Conservation (phyloP, 1,140 invertebrate genomes). For the Leptopilina clavipes region DNA sequence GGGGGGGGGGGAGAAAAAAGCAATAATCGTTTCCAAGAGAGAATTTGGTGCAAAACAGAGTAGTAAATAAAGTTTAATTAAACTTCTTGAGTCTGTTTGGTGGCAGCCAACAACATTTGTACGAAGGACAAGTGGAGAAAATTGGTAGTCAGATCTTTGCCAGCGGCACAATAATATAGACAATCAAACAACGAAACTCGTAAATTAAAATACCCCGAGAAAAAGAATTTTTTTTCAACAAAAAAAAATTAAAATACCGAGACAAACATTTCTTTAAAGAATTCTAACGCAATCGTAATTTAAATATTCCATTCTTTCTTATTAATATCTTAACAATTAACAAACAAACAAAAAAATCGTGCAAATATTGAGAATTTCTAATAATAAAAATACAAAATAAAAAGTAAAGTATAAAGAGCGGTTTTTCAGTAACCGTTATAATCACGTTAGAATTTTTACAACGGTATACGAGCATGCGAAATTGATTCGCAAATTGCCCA, state of each 20-base stretch:
- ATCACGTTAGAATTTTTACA: constrained; percentile 44
- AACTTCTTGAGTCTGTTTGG: constrained; percentile 47
- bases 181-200: not conserved
- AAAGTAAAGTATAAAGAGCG: constrained; percentile 8
- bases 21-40: not conserved
- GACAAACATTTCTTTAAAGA: too few species aligned
- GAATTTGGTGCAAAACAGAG: not conserved
- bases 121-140: not conserved
- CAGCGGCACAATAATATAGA: not conserved
- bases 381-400: constrained; percentile 1
- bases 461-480: constrained; percentile 62
- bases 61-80: constrained; percentile 52
- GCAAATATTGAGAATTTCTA: not conserved
- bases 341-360: too few species aligned
- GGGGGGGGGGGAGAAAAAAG: not conserved
- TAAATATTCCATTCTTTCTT: too few species aligned
- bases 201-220: not conserved
- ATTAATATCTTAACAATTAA: too few species aligned
- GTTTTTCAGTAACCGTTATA: constrained; percentile 48
- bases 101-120: not conserved
- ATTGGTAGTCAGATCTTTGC: constrained; percentile 7
- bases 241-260: not conserved
- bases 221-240: not conserved
- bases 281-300: too few species aligned
- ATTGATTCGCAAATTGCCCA: constrained; percentile 66